A percentile compares a stretch with the other conserved stretches of the same genome.
These are phyloP conservation scores for Cantharis flavilabris DNA, from an alignment of 2,888 invertebrate genomes.

Conservation along the genomic window DNA sequence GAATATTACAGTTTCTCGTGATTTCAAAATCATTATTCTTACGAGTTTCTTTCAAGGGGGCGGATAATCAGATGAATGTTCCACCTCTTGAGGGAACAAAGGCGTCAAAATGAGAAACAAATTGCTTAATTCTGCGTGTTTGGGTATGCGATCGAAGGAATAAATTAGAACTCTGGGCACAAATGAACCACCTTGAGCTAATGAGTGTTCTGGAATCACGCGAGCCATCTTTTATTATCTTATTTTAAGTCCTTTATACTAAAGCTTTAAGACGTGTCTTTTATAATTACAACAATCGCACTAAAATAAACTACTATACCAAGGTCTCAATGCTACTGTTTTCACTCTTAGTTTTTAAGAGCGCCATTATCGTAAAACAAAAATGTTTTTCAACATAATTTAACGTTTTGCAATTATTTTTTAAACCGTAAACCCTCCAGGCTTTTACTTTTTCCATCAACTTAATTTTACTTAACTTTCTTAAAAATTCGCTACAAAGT, in stretches of 20 bases:
- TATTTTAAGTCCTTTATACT: conserved; percentile 25
- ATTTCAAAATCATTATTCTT: conserved; percentile 26
- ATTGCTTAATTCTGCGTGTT: conserved; percentile 41
- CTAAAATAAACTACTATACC: not conserved
- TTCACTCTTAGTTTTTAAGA: not conserved
- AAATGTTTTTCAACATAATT: not conserved
- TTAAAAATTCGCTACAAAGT: not conserved
- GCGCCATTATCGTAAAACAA: not conserved
- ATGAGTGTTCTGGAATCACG: conserved; percentile 40
- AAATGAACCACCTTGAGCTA: conserved; percentile 39
- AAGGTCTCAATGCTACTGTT: not conserved
- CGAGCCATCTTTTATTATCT: conserved; percentile 37
- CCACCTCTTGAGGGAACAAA: conserved; percentile 36
- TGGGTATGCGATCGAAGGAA: conserved; percentile 35
- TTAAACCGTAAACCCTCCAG: not conserved
- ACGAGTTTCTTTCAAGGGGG: conserved; percentile 16
- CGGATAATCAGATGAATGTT: conserved; percentile 28
- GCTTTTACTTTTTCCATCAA: not conserved
- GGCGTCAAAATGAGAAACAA: conserved; percentile 41
- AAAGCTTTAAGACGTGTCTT: conserved; percentile 7
- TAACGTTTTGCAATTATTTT: not conserved
- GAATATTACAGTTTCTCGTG: conserved; percentile 24
- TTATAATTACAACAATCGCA: conserved; percentile 9
- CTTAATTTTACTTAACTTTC: not conserved
- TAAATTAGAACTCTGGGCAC: conserved; percentile 38